These are phyloP conservation scores for Teleopsis dalmanni DNA, from an alignment of 1,140 invertebrate genomes.

Conservation along the genomic window DNA sequence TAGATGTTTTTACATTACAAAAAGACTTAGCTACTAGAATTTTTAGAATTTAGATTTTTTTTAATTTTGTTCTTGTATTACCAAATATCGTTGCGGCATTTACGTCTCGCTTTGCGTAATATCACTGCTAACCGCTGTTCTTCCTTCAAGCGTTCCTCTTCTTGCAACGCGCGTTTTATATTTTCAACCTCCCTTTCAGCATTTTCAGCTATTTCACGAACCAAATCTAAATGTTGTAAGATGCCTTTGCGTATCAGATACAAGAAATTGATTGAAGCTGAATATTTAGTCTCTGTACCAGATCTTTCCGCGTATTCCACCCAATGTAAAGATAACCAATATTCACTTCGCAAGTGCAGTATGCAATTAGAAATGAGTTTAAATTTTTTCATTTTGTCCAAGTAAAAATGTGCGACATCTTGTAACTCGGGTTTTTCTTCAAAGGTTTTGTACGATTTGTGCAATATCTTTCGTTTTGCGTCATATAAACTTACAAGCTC, in stretches of 20 bases:
- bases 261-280: slow-evolving; percentile 28
- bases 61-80: too few species aligned
- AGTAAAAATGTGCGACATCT: slow-evolving; percentile 25
- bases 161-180: slow-evolving; percentile 23
- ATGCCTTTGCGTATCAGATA: slow-evolving; percentile 34
- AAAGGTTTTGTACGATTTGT: slow-evolving; percentile 20
- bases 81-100: slow-evolving; percentile 39
- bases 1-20: too few species aligned
- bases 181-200: slow-evolving; percentile 31
- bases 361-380: slow-evolving; percentile 28
- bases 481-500: slow-evolving; percentile 24
- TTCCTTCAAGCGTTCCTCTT: slow-evolving; percentile 27
- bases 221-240: slow-evolving; percentile 23
- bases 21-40: too few species aligned
- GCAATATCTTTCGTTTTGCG: slow-evolving; percentile 17
- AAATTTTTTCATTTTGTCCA: slow-evolving; percentile 26
- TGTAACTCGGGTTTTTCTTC: slow-evolving; percentile 31
- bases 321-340: slow-evolving; percentile 39
- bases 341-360: slow-evolving; percentile 31
- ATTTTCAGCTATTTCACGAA: slow-evolving; percentile 26
- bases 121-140: slow-evolving; percentile 27
- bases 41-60: too few species aligned
- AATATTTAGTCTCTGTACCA: slow-evolving; percentile 32
- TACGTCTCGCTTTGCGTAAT: slow-evolving; percentile 32
- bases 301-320: slow-evolving; percentile 19